Conservation (phyloP, 2,113 vertebrate species). For the Delphinus delphis region DNA sequence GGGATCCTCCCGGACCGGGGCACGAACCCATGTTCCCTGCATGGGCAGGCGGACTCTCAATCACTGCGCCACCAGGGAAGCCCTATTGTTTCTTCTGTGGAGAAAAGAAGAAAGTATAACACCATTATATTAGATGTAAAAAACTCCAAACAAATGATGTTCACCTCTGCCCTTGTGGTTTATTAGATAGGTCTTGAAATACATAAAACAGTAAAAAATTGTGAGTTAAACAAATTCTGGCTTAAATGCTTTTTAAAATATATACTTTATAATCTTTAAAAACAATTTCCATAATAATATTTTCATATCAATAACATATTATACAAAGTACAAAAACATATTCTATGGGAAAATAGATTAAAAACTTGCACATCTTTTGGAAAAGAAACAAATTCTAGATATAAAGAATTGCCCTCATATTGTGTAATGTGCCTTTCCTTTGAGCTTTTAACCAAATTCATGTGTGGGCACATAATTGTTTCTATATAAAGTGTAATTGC, state of each 20-base stretch:
- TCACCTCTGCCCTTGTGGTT: not conserved
- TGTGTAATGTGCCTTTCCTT: constrained; percentile 51
- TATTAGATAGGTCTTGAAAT: not conserved
- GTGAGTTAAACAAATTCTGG: not conserved
- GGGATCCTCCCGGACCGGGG: no score
- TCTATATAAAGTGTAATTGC: constrained; percentile 60
- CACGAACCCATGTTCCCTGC: no score
- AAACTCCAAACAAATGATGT: not conserved
- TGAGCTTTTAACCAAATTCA: constrained; percentile 64
- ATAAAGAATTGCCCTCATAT: constrained; percentile 6
- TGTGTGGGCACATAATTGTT: constrained; percentile 66
- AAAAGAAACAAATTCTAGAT: not conserved
- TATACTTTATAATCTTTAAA: not conserved
- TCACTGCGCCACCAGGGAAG: no score
- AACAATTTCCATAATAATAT: not conserved
- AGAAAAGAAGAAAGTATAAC: not conserved
- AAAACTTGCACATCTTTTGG: not conserved
- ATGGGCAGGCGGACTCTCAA: no score
- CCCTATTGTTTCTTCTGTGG: not conserved
- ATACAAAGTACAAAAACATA: not conserved
- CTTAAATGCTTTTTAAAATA: not conserved
- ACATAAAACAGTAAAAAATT: not conserved
- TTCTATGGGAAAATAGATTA: not conserved
- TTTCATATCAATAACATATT: not conserved
- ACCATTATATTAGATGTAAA: not conserved